Evolutionary conservation across 2,113 vertebrate species (phyloP), one percentile per base, ranked within the genome.

Genomic region (Rafetus swinhoei): DNA sequence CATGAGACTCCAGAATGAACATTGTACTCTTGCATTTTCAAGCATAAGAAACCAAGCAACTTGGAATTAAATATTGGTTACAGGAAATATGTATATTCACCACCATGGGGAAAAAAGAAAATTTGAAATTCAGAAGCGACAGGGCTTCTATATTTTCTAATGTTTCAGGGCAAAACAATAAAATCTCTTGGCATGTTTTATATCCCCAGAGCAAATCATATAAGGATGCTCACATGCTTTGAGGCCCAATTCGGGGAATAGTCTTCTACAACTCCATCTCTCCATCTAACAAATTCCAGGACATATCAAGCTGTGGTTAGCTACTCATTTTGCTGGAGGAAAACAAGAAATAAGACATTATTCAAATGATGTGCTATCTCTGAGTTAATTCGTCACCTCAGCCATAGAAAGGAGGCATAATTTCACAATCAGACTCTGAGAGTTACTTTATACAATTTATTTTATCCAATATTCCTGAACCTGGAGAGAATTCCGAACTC

Each of bases 401-500:
- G 55, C 5, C 7, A 35, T 5, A 59, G 84, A 62, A 82, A 80
- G 13, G 69, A 82, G 81, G 35, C 82, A 22, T 80, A 50, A 79
- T 65, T 74, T 86, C 91, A 7, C 8, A n/a, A 10, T 90, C 35
- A 59, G 32, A 19, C 92, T 60, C 79, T 82, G 50, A 94, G 52
- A 77, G 3, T 8, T 90, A 32, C 19, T 52, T 0, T 56, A 88
- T 52, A 93, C 95, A 11, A 5, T 52, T 96, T 79, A 21, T 24
- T 96, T 96, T 83, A 53, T 56, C 45, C 72, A 96, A 39, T 56
- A 74, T 39, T 84, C 72, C 3, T 22, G 87, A 60, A 39, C 1
- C 13, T 91, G 62, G 15, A 69, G 86, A 89, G 21, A 69, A 4
- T 88, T 87, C 84, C 82, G 29, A 32, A 22, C 3, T 90, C 53